phyloP scores from a whole-genome alignment of 2,113 vertebrate genomes.

The Myanophis thanlyinensis region DNA sequence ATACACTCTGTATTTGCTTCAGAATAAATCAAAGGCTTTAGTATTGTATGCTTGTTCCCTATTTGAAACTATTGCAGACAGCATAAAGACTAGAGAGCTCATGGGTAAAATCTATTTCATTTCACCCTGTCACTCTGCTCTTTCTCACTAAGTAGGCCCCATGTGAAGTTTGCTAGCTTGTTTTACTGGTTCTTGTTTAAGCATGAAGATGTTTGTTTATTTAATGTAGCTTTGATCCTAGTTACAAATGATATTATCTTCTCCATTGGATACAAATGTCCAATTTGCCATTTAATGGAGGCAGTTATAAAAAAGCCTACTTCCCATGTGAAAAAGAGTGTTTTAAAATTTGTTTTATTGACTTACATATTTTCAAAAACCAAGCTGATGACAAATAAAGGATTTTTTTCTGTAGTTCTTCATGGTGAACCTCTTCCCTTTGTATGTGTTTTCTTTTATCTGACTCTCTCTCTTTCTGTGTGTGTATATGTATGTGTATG shows the following conservation, averaged over 20 bases:
- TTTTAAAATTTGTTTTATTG: slow-evolving; percentile 8
- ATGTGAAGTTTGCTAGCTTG: slow-evolving; percentile 42
- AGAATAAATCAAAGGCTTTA: slow-evolving; percentile 48
- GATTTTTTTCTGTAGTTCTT: slow-evolving; percentile 23
- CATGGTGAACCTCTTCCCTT: not conserved
- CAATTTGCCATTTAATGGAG: slow-evolving; percentile 36
- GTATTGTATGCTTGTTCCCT: slow-evolving; percentile 20
- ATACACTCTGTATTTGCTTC: not conserved
- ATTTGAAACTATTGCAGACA: slow-evolving; percentile 38
- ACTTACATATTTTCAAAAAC: slow-evolving; percentile 19
- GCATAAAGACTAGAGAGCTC: slow-evolving; percentile 49
- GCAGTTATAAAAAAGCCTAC: slow-evolving; percentile 18
- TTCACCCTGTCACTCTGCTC: slow-evolving; percentile 50
- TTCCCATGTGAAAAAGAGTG: slow-evolving; percentile 24
- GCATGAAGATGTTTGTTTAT: slow-evolving; percentile 39
- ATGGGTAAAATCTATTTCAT: slow-evolving; percentile 54
- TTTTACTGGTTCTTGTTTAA: slow-evolving; percentile 53
- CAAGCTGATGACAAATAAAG: slow-evolving; percentile 25
- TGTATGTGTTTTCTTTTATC: not conserved
- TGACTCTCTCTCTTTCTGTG: not conserved
- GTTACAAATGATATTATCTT: slow-evolving; percentile 12
- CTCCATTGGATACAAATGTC: slow-evolving; percentile 23
- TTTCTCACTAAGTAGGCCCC: slow-evolving; percentile 56
- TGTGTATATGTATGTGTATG: not conserved
- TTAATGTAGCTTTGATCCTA: slow-evolving; percentile 65